These are phyloP conservation scores for Alcis repandata DNA, from an alignment of 2,888 invertebrate genomes.

Conservation along the genomic window DNA sequence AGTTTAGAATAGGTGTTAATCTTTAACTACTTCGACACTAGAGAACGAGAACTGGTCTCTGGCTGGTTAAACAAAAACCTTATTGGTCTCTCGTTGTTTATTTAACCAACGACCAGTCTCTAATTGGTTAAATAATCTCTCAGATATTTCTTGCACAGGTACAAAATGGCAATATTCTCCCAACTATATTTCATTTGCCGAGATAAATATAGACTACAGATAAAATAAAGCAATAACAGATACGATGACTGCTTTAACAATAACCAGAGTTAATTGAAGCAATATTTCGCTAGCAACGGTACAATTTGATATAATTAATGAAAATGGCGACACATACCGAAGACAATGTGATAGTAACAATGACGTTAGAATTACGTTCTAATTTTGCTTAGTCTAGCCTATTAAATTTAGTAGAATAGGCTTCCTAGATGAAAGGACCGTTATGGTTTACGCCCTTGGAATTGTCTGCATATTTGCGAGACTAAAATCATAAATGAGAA, in stretches of 20 bases:
- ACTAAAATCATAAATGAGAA: background rate
- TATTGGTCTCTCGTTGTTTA: no score
- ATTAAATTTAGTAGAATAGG: constrained; percentile 7
- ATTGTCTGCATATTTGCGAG: constrained; percentile 9
- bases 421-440: background rate
- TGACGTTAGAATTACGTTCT: constrained; percentile 14
- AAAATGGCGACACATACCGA: constrained; percentile 13
- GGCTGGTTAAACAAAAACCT: no score
- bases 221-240: background rate
- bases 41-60: no score
- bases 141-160: no score
- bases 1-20: no score
- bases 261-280: constrained; percentile 24
- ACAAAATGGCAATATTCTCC: no score
- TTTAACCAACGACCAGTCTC: no score
- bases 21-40: no score
- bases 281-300: constrained; percentile 14
- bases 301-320: constrained; percentile 27
- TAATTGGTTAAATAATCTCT: no score
- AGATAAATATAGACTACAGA: background rate
- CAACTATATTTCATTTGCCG: no score
- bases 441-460: constrained; percentile 5
- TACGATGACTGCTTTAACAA: constrained; percentile 14
- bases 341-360: constrained; percentile 16
- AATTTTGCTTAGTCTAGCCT: constrained; percentile 5